Base-by-base conservation (phyloP, 2,888 invertebrate species). In the Leptopilina drosophilae region DNA sequence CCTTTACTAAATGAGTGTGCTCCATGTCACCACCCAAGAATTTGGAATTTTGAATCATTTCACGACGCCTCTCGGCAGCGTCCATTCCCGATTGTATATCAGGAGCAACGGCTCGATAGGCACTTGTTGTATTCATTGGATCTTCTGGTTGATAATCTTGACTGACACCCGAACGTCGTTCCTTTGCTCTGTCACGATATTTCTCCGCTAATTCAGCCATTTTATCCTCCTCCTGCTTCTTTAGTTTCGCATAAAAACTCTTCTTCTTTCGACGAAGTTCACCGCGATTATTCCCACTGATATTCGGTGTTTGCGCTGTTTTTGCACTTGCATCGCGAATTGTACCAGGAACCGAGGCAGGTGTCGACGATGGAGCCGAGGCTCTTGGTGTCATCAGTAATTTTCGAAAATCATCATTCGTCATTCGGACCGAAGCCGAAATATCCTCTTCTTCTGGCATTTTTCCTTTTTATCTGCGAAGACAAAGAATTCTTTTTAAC, bases 1-100 rank as follows among this genome's bases (percentile, higher is more conserved):
- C 99, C 93, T 99, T 99, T 87, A 99, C 99, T 94, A 99, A 98
- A 93, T 99, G 99, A 90, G 99, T 99, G 88, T 99, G 99, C 89
- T 99, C 99, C 97, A 99, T 99, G 92, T 99, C 99, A 94, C 99
- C 99, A 91, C 99, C 99, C 93, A 99, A 97, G 93, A 98, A 99
- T 93, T 99, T 99, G 0, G 99, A 99, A 93, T 99, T 99, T 90
- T 96, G 96, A 90, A 99, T 99, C 93, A 98, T 95, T 89, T 99
- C 98, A 76, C 98, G 94, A 77, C 99, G 94, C 64, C 98, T 94
- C 92, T 99, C 99, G 7, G 99, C 98, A 0, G 98, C 98, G 93
- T 98, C 98, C 91, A 97, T 95, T 83, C 98, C 96, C 0, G 98
- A 98, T 90, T 98, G 98, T 14, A 97, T 92, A 93, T 99, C 99